A percentile compares a stretch with the other conserved stretches of the same genome.
Conservation (phyloP, 2,113 vertebrate species). For the Petrocephalus microphthalmus region DNA sequence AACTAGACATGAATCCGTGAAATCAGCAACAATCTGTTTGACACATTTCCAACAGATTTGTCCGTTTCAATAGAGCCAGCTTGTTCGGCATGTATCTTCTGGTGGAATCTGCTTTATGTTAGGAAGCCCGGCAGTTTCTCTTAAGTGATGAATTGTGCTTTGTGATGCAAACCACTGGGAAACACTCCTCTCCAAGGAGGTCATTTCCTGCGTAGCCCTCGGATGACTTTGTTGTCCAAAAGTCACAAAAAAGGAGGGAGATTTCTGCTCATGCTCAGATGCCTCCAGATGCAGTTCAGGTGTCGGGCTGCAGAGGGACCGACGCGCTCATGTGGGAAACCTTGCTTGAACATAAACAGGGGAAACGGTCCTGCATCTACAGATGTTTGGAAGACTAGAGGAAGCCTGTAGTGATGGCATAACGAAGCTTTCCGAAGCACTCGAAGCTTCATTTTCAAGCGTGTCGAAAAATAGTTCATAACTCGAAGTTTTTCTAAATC, state of each 20-base stretch:
- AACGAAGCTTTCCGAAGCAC: too few species aligned
- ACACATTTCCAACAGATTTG: neutral
- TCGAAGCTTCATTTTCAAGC: too few species aligned
- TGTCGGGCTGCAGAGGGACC: neutral
- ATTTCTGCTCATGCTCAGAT: neutral
- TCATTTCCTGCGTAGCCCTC: constrained; percentile 16
- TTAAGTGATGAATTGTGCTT: constrained; percentile 9
- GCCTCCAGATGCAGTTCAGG: neutral
- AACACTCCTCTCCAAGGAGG: neutral
- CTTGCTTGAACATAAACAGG: neutral
- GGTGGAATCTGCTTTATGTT: neutral
- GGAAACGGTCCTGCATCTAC: neutral
- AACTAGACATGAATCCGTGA: neutral
- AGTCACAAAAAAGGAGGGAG: neutral
- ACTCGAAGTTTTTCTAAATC: too few species aligned
- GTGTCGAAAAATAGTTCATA: too few species aligned
- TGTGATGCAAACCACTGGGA: constrained; percentile 8
- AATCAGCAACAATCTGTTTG: neutral
- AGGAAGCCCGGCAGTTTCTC: neutral
- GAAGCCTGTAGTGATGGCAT: neutral
- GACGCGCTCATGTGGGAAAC: neutral
- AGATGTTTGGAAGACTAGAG: neutral
- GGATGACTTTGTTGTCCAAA: neutral
- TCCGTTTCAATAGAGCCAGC: neutral
- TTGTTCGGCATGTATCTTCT: neutral